These are phyloP conservation scores for Vipera latastei DNA, from an alignment of 2,797 vertebrate genomes.

Conservation along the genomic window DNA sequence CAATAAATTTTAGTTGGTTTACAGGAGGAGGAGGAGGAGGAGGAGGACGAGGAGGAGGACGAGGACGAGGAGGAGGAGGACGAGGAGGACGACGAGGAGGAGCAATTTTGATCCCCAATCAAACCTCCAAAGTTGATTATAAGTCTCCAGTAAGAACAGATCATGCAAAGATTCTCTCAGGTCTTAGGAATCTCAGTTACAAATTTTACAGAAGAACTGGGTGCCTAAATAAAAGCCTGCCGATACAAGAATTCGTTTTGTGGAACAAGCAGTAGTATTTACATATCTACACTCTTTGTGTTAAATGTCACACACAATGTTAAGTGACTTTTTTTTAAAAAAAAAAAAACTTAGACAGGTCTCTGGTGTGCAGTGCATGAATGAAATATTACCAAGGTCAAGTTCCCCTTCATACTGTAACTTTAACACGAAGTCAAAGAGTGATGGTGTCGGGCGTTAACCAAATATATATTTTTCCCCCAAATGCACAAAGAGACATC, in stretches of 20 bases:
- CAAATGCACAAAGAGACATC: slow-evolving; percentile 48
- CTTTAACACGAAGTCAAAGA: slow-evolving; percentile 43
- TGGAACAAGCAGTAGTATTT: background rate
- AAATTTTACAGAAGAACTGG: background rate
- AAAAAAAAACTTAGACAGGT: background rate
- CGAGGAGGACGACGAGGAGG: no score
- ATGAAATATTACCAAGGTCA: slow-evolving; percentile 47
- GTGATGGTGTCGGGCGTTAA: background rate
- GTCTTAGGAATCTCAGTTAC: background rate
- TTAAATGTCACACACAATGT: background rate
- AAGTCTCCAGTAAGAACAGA: background rate
- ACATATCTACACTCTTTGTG: background rate
- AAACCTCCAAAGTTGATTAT: background rate
- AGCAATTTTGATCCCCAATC: background rate
- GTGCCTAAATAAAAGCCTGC: background rate
- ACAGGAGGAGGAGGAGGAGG: no score
- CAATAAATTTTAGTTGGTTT: no score
- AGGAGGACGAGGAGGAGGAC: no score
- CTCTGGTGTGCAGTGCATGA: slow-evolving; percentile 18
- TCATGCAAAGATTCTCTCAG: background rate
- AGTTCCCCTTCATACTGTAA: slow-evolving; percentile 1
- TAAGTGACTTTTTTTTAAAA: slow-evolving; percentile 27
- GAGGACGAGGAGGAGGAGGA: no score
- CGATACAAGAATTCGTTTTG: background rate
- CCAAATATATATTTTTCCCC: background rate